These are phyloP conservation scores for Siphlonurus alternatus DNA, from an alignment of 2,888 invertebrate genomes.

Conservation along the genomic window DNA sequence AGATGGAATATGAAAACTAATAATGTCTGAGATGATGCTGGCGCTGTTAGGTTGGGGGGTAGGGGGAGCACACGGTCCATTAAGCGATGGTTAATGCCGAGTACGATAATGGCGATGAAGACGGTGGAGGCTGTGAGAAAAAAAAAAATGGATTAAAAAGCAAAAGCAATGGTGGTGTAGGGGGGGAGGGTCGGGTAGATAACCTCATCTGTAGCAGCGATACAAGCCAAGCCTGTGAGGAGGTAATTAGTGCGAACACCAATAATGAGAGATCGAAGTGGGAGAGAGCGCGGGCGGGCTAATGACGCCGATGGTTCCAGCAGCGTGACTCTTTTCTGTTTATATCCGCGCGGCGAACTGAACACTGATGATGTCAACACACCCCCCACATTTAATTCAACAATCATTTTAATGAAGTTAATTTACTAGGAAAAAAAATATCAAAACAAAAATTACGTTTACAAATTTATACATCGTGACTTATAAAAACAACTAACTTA, in stretches of 20 bases:
- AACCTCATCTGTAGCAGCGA: not conserved
- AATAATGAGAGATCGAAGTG: not conserved
- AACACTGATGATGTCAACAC: not conserved
- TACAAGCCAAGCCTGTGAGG: not conserved
- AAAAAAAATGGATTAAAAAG: not conserved
- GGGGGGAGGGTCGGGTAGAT: not conserved
- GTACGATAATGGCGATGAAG: not conserved
- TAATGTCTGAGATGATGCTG: not conserved
- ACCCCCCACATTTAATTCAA: not conserved
- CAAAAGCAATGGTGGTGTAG: not conserved
- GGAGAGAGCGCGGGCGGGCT: too few relatives aligned
- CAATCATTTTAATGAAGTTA: not conserved
- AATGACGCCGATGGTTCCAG: too few relatives aligned
- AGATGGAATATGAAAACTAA: not conserved
- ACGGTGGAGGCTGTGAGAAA: not conserved
- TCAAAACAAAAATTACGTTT: not conserved
- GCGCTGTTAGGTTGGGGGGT: not conserved
- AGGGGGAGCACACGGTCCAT: not conserved
- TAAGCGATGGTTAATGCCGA: not conserved
- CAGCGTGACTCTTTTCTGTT: too few relatives aligned
- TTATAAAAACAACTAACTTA: too few relatives aligned
- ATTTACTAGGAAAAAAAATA: not conserved
- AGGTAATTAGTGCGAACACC: not conserved
- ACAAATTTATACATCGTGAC: not conserved
- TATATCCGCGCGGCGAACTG: not conserved